phyloP scores from a whole-genome alignment of 2,888 invertebrate genomes.

The Netelia inedita region DNA sequence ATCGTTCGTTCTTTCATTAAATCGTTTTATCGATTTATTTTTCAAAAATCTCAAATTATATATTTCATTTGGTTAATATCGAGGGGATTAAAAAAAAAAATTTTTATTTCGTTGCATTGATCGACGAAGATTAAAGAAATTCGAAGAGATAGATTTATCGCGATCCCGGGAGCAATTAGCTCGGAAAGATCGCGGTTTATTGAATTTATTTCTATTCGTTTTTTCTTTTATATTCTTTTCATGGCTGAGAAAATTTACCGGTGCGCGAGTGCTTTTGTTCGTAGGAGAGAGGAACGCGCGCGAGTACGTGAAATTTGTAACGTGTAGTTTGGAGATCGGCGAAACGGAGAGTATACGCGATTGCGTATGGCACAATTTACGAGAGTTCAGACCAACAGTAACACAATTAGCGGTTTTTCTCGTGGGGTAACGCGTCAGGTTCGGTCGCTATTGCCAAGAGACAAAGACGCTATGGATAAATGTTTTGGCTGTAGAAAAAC shows the following conservation, averaged over 20 bases:
- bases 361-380: constrained; percentile 63
- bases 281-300: not conserved
- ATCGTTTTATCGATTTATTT: not conserved
- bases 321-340: not conserved
- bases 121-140: too few relatives aligned
- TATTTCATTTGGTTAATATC: not conserved
- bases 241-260: constrained; percentile 45
- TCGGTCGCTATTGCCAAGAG: constrained; percentile 19
- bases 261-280: constrained; percentile 32
- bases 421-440: constrained; percentile 36
- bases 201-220: not conserved
- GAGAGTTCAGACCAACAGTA: constrained; percentile 56
- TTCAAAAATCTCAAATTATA: too few relatives aligned
- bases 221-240: constrained; percentile 2
- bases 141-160: constrained; percentile 11
- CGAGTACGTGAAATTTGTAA: constrained; percentile 5
- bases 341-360: constrained; percentile 26
- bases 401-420: constrained; percentile 54
- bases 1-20: not conserved
- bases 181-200: not conserved
- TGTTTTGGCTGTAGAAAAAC: constrained; percentile 30
- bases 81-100: too few relatives aligned
- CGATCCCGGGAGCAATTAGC: not conserved
- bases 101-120: too few relatives aligned
- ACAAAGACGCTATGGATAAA: constrained; percentile 42